A percentile compares a stretch with the other conserved stretches of the same genome.
Conservation (phyloP, 2,888 invertebrate genomes). For the Gisinianus flammeolus region DNA sequence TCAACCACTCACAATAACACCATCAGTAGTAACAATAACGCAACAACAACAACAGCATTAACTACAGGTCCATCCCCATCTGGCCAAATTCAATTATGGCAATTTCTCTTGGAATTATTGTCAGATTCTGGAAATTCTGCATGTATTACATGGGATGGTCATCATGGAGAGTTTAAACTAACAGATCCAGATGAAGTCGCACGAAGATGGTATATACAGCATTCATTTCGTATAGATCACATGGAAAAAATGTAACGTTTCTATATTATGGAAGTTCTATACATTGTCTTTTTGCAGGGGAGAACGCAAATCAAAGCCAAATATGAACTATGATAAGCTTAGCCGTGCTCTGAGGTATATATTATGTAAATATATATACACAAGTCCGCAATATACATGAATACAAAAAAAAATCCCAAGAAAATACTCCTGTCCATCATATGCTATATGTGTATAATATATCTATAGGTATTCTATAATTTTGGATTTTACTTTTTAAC, state of each 20-base stretch:
- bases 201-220: background rate
- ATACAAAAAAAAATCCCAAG: too few relatives aligned
- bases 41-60: background rate
- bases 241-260: too few relatives aligned
- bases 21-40: background rate
- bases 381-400: too few relatives aligned
- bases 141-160: constrained; percentile 68
- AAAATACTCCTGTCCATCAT: too few relatives aligned
- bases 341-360: constrained; percentile 60
- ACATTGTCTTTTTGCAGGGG: constrained; percentile 59
- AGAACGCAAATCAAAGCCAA: constrained; percentile 68
- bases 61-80: constrained; percentile 58
- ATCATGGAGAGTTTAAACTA: constrained; percentile 67
- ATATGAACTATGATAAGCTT: constrained; percentile 69
- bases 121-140: constrained; percentile 64
- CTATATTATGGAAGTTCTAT: too few relatives aligned
- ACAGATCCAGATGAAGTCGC: constrained; percentile 67
- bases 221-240: too few relatives aligned
- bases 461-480: too few relatives aligned
- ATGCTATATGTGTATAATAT: too few relatives aligned
- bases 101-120: constrained; percentile 67
- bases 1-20: background rate
- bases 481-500: background rate
- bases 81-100: constrained; percentile 67
- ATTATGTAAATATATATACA: background rate